Percentiles rank a stretch among this genome's conserved stretches.
Evolutionary conservation across 1,140 invertebrate genomes (phyloP).

Genomic region (Melanaphis sacchari): DNA sequence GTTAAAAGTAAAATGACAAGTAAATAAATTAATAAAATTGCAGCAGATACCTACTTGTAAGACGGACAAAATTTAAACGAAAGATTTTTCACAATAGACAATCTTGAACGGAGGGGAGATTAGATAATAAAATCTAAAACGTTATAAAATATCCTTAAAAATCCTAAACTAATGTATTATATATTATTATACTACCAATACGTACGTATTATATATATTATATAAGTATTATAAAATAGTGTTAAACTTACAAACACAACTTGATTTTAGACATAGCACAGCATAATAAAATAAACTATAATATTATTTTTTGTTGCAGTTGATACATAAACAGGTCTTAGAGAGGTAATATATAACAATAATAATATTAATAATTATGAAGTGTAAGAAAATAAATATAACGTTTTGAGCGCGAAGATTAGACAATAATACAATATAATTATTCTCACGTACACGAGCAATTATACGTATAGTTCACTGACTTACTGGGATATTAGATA

Average conservation of each 20-base stretch:
- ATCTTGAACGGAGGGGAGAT: background rate
- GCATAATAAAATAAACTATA: background rate
- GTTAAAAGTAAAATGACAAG: background rate
- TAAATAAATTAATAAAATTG: background rate
- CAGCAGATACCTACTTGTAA: background rate
- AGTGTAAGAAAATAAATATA: background rate
- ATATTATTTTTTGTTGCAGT: background rate
- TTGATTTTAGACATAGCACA: background rate
- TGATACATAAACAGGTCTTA: background rate
- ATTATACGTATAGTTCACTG: background rate
- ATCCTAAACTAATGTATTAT: background rate
- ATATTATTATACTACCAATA: background rate
- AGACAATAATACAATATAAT: background rate
- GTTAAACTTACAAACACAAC: background rate
- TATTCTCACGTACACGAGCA: background rate
- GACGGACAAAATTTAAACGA: background rate
- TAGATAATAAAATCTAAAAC: background rate
- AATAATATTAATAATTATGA: background rate
- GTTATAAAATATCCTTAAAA: background rate
- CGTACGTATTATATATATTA: no score
- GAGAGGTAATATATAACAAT: background rate
- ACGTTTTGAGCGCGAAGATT: background rate
- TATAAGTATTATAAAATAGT: background rate
- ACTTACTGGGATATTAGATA: background rate
- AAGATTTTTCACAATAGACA: background rate